Evolutionary conservation across 2,113 vertebrate genomes (phyloP).

Genomic region (Amphiprion ocellaris): DNA sequence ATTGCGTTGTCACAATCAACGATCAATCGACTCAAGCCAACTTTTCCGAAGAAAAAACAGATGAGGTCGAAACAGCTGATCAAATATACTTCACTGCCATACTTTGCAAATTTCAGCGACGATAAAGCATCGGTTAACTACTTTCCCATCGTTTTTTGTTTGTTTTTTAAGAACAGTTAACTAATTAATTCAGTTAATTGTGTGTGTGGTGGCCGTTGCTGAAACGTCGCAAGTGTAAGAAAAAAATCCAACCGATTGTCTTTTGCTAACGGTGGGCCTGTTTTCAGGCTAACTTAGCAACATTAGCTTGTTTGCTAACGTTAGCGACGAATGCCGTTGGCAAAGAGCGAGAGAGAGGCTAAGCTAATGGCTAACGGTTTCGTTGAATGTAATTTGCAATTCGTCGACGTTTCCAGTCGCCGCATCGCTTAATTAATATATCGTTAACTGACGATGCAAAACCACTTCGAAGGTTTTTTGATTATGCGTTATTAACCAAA

Average conservation of each 20-base stretch:
- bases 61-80: conserved; percentile 51
- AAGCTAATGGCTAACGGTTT: conserved; percentile 61
- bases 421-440: too few species aligned
- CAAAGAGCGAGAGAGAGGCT: conserved; percentile 1
- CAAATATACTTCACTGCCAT: conserved; percentile 47
- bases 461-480: not conserved
- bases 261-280: conserved; percentile 34
- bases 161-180: not conserved
- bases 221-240: not conserved
- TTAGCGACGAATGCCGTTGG: not conserved
- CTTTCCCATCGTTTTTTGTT: conserved; percentile 7
- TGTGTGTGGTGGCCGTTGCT: conserved; percentile 1
- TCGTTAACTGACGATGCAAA: fast-evolving
- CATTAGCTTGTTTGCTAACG: conserved; percentile 59
- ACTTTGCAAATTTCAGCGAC: conserved; percentile 23
- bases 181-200: conserved; percentile 21
- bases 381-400: not conserved
- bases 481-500: not conserved
- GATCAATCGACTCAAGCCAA: conserved; percentile 53
- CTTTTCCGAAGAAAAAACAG: conserved; percentile 41
- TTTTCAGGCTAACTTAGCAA: conserved; percentile 38
- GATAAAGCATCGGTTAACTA: conserved; percentile 31
- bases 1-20: conserved; percentile 61
- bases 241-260: not conserved
- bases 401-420: not conserved